Evolutionary conservation across 2,888 invertebrate genomes (phyloP).

Genomic region (Pammene fasciana): DNA sequence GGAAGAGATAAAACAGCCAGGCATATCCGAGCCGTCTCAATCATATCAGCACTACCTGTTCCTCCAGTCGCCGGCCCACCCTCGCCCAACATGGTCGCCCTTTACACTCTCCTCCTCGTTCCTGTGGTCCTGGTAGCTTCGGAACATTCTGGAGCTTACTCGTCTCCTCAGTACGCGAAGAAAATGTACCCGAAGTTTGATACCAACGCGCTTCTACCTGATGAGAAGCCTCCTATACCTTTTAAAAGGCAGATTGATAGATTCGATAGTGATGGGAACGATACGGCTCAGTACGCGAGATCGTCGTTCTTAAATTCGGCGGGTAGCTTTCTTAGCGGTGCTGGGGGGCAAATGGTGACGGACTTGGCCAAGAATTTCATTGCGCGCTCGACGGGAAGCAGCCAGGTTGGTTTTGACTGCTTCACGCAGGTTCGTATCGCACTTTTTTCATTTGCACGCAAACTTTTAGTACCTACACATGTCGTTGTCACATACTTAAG

Average conservation of each 20-base stretch:
- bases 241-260: conserved; percentile 64
- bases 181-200: conserved; percentile 75
- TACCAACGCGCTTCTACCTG: conserved; percentile 65
- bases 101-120: conserved; percentile 56
- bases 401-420: conserved; percentile 86
- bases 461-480: not conserved
- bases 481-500: not conserved
- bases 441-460: conserved; percentile 66
- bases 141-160: conserved; percentile 79
- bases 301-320: conserved; percentile 72
- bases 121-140: conserved; percentile 51
- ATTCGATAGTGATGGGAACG: conserved; percentile 60
- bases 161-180: conserved; percentile 80
- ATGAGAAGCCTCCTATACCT: conserved; percentile 60
- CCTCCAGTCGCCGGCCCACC: conserved; percentile 53
- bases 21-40: conserved; percentile 58
- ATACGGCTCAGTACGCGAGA: conserved; percentile 62
- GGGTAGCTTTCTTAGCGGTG: conserved; percentile 71
- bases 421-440: conserved; percentile 80
- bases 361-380: conserved; percentile 87
- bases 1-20: conserved; percentile 78
- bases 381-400: conserved; percentile 86
- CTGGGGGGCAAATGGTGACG: conserved; percentile 81
- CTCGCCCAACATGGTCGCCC: conserved; percentile 63
- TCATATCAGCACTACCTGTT: conserved; percentile 68